phyloP scores from a whole-genome alignment of 2,888 invertebrate genomes.

The Melanotus villosus region DNA sequence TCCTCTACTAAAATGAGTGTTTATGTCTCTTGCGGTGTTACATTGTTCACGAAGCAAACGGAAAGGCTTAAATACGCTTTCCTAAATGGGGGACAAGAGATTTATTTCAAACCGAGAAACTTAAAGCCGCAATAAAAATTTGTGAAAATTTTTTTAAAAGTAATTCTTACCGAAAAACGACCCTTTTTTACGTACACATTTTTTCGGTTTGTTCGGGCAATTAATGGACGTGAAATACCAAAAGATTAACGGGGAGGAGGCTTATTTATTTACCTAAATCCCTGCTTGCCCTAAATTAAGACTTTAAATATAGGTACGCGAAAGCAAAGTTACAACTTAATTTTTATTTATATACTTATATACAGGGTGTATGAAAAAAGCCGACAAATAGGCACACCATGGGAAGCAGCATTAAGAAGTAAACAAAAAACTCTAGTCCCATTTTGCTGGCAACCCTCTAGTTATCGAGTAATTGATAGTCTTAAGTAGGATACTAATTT shows the following conservation, averaged over 20 bases:
- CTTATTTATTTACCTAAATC: constrained; percentile 13
- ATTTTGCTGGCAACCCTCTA: too few species aligned
- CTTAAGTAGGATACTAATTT: too few species aligned
- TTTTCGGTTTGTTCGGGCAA: constrained; percentile 10
- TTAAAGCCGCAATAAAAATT: constrained; percentile 27
- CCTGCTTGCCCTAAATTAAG: constrained; percentile 1
- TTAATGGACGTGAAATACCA: constrained; percentile 17
- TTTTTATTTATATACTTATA: too few species aligned
- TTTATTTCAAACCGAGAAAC: constrained; percentile 22
- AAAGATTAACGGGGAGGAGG: not conserved
- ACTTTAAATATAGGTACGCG: too few species aligned
- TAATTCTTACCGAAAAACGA: not conserved
- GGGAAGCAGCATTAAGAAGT: too few species aligned
- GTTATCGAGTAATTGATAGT: too few species aligned
- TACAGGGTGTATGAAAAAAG: too few species aligned
- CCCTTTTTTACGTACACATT: not conserved
- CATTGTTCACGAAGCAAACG: constrained; percentile 43
- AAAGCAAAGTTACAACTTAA: too few species aligned
- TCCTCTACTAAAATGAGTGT: constrained; percentile 45
- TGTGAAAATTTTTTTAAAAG: constrained; percentile 22
- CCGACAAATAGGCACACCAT: too few species aligned
- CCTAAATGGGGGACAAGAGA: constrained; percentile 20
- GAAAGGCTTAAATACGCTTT: constrained; percentile 42
- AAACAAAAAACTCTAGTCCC: too few species aligned
- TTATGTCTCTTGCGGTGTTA: constrained; percentile 46